Base-by-base conservation (phyloP, 2,797 vertebrate genomes). In the Salmo trutta region DNA sequence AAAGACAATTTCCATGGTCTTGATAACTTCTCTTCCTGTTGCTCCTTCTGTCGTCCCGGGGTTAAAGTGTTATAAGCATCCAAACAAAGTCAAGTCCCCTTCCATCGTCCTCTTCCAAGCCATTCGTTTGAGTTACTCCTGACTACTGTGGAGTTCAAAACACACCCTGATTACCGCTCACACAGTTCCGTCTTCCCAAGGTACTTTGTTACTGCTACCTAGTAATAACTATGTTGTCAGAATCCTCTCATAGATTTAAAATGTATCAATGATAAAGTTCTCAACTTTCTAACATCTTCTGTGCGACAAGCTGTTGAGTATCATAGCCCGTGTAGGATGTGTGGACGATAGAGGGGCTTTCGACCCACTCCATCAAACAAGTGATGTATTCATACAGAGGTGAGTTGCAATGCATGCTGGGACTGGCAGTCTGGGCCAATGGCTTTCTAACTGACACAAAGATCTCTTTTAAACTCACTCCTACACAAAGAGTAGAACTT, bases 391-490 rank as follows among this genome's bases (percentile, higher is more conserved):
- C 93, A 96, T 93, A 84, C 88, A 81, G 88, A 75, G 88, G 88
- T 92, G 93, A 90, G 91, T 88, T 94, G 95, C 95, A 95, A 88
- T 94, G 95, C 95, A 95, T 95, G 85, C 94, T 91, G 94, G 95
- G 95, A 95, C 81, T 52, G 88, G 88, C 90, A 91, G 92, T 93
- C 93, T 90, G 92, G 87, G 91, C 95, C 96, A 96, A 94, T 94
- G 92, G 92, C 94, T 89, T 93, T 84, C 92, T 91, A 89, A 92
- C 90, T 52, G 84, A 91, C 92, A 99, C 97, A 99, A 99, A 97
- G 96, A 94, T 91, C 93, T 94, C 96, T 96, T 98, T 96, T 97
- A 95, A 92, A 92, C 90, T 92, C 92, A 95, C 95, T 96, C 97
- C 97, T 92, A 97, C 97, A 92, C 92, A 93, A 94, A 83, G 81